Base-by-base conservation (phyloP, 2,888 invertebrate species). In the Trissolcus brochymenae region DNA sequence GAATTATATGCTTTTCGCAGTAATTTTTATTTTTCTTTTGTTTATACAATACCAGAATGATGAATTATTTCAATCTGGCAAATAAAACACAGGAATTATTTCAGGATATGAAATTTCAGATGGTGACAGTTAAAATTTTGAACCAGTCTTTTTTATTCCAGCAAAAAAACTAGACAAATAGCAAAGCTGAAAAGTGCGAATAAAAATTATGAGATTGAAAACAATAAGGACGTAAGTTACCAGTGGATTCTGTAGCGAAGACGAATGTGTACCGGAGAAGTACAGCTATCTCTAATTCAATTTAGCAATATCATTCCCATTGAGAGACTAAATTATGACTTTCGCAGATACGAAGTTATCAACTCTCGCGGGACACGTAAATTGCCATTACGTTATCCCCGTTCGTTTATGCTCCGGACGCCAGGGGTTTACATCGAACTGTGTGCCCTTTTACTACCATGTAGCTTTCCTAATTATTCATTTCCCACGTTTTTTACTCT, bases 221-320 rank as follows among this genome's bases (percentile, higher is more conserved):
- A 76, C 67, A 72, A 76, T 67, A 55, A 9, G 62, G 54, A 66
- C 70, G 70, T 56, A 68, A 75, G 76, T 73, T 67, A 68, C 49
- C 49, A 60, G 60, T 29, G 61, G 51, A 73, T 76, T 64, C 71
- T 57, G 57, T 72, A 76, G 68, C 70, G 64, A 78, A 76, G 72
- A 79, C 76, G 81, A 80, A 80, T 82, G 81, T 82, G 82, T 78
- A 67, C 60, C 71, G 74, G 82, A 84, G 84, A 85, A 81, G 81
- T 83, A 78, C 81, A 84, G 84, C 87, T 88, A 88, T 88, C 87
- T 88, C 87, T 87, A 87, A 89, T 89, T 88, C 85, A 88, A 89
- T 89, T 88, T 87, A 82, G 87, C 83, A 88, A 87, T 88, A 87
- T 87, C 87, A 82, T 82, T 83, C 82, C 82, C 87, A 86, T 86